Base-by-base conservation (phyloP, 2,888 invertebrate genomes). In the Polia nebulosa region DNA sequence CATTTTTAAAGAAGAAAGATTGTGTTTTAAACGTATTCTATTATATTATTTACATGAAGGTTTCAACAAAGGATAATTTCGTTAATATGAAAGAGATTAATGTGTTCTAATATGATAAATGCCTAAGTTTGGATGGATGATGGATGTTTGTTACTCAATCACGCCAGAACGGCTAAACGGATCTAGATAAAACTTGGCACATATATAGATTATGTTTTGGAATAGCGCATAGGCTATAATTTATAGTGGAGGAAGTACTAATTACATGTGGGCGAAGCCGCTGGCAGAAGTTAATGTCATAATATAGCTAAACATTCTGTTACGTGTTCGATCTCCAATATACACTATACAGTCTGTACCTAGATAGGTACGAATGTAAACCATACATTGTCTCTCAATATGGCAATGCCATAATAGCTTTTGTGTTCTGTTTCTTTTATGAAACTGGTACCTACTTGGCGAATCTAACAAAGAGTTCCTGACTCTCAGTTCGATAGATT, bases 1-100 rank as follows among this genome's bases (percentile, higher is more conserved):
- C 27, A 39, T 51, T 78, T 73, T 72, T 36, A 55, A 64, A 72
- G 41, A 76, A 69, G 44, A 76, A 55, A 69, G 5, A 55, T 53
- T 76, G 53, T 69, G 29, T 68, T 75, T 56, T 32, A 49, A 59
- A 11, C 39, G 25, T 32, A 3, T 53, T 63, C 17, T 32, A 53
- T 69, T 73, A 25, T 44, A 45, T 70, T 39, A 64, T 53, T 70
- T 73, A 44, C 29, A 63, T 6, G 11, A 52, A 32, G 20, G 36
- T 52, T 69, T 29, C 22, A 44, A 73, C 44, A 69, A 64, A 53
- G 44, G 32, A 39, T 39, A 20, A 32, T 39, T 52, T 44, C 0
- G 39, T 34, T 22, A 15, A 13, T 27, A 17, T 25, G 36, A 58
- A 58, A 8, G 6, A 17, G 17, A 4, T 34, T 1, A n/a, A 53